Evolutionary conservation across 2,113 vertebrate species (phyloP).

Genomic region (Boleophthalmus pectinirostris): DNA sequence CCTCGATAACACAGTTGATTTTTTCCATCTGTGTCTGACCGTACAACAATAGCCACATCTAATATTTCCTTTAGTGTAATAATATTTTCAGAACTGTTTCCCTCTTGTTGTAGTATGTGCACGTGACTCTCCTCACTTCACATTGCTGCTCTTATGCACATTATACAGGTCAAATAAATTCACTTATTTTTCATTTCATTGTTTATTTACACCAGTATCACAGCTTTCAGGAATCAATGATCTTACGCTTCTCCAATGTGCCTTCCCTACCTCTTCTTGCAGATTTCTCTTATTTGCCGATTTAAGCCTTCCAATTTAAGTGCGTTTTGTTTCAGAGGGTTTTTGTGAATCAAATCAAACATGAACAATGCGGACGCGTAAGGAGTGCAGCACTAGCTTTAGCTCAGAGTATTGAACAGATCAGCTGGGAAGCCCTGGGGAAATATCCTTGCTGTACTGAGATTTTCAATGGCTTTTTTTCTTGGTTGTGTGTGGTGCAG

Average conservation of each 20-base stretch:
- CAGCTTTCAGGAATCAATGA: neutral
- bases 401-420: conserved; percentile 24
- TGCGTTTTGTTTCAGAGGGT: conserved; percentile 1
- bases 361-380: neutral
- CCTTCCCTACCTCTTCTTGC: neutral
- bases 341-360: conserved; percentile 6
- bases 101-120: neutral
- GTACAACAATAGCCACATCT: neutral
- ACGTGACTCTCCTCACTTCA: neutral
- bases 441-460: conserved; percentile 2
- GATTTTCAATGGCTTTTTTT: conserved; percentile 15
- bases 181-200: neutral
- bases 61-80: neutral
- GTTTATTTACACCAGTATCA: neutral
- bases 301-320: neutral
- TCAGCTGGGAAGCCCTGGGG: conserved; percentile 34
- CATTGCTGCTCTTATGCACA: neutral
- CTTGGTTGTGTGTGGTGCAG: conserved; percentile 17
- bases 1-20: too few species aligned
- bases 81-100: neutral
- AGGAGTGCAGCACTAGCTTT: conserved; percentile 16
- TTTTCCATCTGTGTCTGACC: too few species aligned
- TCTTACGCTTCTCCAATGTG: neutral
- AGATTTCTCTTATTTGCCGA: neutral
- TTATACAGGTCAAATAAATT: neutral